A percentile compares a stretch with the other conserved stretches of the same genome.
phyloP scores from a whole-genome alignment of 2,797 vertebrate genomes.

The Rhinophrynus dorsalis region DNA sequence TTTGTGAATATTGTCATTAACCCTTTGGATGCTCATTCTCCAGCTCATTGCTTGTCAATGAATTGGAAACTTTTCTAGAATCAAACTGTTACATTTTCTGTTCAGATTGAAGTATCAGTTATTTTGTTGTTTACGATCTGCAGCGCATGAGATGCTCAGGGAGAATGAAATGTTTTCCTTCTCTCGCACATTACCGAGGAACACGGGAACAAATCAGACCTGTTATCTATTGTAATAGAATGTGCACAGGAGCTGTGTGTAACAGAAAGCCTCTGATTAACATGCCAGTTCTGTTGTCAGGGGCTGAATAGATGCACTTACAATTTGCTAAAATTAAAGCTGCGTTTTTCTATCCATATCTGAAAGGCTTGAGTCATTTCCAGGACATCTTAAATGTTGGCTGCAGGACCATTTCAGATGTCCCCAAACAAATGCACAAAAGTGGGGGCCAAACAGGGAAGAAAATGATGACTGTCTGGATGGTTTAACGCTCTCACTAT shows the following conservation, averaged over 20 bases:
- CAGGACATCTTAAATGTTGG: slow-evolving; percentile 24
- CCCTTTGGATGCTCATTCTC: too few species aligned
- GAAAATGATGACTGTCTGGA: neutral
- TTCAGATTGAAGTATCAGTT: neutral
- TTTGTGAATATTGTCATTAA: too few species aligned
- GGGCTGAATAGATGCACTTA: slow-evolving; percentile 29
- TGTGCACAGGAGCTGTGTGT: neutral
- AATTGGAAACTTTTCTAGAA: too few species aligned
- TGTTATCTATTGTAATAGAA: slow-evolving; percentile 7
- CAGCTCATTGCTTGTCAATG: too few species aligned
- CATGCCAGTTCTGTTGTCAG: slow-evolving; percentile 28
- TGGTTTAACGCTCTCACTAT: slow-evolving; percentile 1
- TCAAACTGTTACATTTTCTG: too few species aligned
- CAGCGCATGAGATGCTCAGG: neutral
- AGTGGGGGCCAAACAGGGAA: neutral
- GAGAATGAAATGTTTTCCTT: neutral
- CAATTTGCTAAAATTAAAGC: slow-evolving; percentile 45
- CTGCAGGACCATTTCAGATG: neutral
- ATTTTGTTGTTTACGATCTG: neutral
- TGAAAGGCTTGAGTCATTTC: slow-evolving; percentile 41
- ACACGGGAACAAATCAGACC: neutral
- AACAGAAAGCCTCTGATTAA: slow-evolving; percentile 18
- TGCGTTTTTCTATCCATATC: slow-evolving; percentile 48
- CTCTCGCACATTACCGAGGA: neutral
- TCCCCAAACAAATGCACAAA: neutral